phyloP scores from a whole-genome alignment of 2,888 invertebrate species.

The Conchocele bisecta region DNA sequence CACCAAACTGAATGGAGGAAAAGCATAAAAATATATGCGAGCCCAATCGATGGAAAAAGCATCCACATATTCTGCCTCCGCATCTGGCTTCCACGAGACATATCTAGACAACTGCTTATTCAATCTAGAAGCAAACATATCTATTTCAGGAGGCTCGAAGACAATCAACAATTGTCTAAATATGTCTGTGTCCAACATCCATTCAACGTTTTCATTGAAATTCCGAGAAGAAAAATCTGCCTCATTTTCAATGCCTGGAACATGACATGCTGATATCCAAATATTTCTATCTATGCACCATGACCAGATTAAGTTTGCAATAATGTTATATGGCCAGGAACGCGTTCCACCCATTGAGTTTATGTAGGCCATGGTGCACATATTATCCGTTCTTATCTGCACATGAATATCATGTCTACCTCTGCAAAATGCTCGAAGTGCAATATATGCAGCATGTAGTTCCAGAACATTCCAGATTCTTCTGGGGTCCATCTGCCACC shows the following conservation, averaged over 20 bases:
- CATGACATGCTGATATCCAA: constrained; percentile 29
- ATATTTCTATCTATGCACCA: constrained; percentile 32
- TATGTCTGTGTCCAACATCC: constrained; percentile 28
- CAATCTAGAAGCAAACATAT: constrained; percentile 42
- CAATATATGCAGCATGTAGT: constrained; percentile 15
- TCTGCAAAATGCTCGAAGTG: constrained; percentile 1
- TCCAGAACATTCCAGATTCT: constrained; percentile 12
- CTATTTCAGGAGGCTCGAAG: constrained; percentile 15
- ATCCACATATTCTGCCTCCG: constrained; percentile 32
- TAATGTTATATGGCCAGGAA: constrained; percentile 8
- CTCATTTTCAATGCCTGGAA: constrained; percentile 19
- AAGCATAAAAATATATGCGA: constrained; percentile 21
- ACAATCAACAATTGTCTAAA: neutral
- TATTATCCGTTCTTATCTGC: constrained; percentile 4
- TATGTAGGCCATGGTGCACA: constrained; percentile 6
- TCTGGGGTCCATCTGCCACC: neutral
- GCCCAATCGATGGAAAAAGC: constrained; percentile 42
- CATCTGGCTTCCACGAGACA: constrained; percentile 51
- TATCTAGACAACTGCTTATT: constrained; percentile 32
- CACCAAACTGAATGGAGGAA: constrained; percentile 45
- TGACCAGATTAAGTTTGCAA: constrained; percentile 13
- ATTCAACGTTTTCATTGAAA: constrained; percentile 34
- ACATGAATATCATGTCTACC: constrained; percentile 13
- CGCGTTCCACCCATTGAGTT: constrained; percentile 12
- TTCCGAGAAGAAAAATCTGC: constrained; percentile 29